These are phyloP conservation scores for Pseudococcus viburni DNA, from an alignment of 2,888 invertebrate species.

Conservation along the genomic window DNA sequence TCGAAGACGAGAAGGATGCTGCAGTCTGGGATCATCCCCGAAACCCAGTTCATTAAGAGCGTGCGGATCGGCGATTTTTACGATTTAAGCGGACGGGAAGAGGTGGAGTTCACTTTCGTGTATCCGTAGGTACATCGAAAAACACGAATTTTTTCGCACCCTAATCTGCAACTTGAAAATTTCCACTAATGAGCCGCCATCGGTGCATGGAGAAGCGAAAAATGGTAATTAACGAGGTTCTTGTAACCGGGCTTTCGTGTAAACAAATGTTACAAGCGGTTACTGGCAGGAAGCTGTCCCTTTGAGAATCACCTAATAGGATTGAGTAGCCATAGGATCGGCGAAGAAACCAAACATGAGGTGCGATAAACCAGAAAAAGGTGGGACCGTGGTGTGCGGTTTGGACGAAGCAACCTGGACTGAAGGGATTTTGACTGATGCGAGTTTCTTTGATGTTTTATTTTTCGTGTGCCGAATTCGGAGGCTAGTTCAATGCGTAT, in stretches of 20 bases:
- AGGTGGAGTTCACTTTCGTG: not conserved
- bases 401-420: not conserved
- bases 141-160: constrained; percentile 20
- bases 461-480: not conserved
- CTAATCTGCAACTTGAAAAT: not conserved
- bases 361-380: not conserved
- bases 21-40: not conserved
- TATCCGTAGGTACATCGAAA: not conserved
- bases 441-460: not conserved
- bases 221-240: constrained; percentile 10
- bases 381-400: not conserved
- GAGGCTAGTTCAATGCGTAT: no score
- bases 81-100: not conserved
- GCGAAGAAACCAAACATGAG: not conserved
- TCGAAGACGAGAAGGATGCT: not conserved
- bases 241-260: not conserved
- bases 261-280: not conserved
- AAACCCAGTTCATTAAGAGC: constrained; percentile 11
- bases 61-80: not conserved
- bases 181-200: constrained; percentile 16
- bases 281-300: not conserved
- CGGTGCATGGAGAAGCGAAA: not conserved
- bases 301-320: not conserved
- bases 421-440: no score
- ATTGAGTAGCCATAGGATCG: not conserved